These are phyloP conservation scores for Pentamera pediparva DNA, from an alignment of 53 echinoderm and acorn worm species.

Conservation along the genomic window DNA sequence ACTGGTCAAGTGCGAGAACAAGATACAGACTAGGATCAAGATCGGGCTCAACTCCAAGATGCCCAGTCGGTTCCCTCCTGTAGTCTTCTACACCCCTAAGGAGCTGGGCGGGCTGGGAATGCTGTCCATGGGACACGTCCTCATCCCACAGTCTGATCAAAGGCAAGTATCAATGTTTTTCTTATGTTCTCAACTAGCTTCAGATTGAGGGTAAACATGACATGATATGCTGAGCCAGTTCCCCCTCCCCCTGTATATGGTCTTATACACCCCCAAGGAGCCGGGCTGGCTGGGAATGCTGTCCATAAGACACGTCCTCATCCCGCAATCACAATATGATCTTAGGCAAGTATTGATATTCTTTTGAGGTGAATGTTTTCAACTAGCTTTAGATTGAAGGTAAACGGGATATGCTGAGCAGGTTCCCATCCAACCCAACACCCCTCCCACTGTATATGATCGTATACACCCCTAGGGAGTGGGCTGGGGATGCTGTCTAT, in stretches of 20 bases:
- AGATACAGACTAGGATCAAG: constrained; percentile 99
- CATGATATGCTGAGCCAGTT: constrained; percentile 99
- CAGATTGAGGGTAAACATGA: too few relatives aligned
- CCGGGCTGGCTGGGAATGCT: constrained; percentile 97
- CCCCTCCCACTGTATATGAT: constrained; percentile 98
- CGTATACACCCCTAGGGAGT: constrained; percentile 99
- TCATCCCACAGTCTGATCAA: constrained; percentile 97
- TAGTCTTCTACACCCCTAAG: constrained; percentile 99
- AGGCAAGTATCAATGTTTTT: constrained; percentile 53
- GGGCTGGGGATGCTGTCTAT: constrained; percentile 97
- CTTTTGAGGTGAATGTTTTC: too few relatives aligned
- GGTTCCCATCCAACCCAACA: constrained; percentile 77
- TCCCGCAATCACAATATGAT: constrained; percentile 99
- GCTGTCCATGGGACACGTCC: constrained; percentile 96
- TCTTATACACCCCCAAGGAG: constrained; percentile 99
- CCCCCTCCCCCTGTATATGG: constrained; percentile 95
- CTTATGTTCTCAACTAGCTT: too few relatives aligned
- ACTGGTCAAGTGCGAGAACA: constrained; percentile 98
- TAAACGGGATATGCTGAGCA: too few relatives aligned
- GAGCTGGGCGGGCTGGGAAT: constrained; percentile 98
- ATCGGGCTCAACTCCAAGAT: constrained; percentile 99
- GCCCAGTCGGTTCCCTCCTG: constrained; percentile 97
- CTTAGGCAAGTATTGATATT: constrained; percentile 62
- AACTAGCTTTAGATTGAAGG: too few relatives aligned
- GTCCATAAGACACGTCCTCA: constrained; percentile 95